Base-by-base conservation (phyloP, 53 echinoderm and acorn worm genomes). In the Astropecten irregularis region DNA sequence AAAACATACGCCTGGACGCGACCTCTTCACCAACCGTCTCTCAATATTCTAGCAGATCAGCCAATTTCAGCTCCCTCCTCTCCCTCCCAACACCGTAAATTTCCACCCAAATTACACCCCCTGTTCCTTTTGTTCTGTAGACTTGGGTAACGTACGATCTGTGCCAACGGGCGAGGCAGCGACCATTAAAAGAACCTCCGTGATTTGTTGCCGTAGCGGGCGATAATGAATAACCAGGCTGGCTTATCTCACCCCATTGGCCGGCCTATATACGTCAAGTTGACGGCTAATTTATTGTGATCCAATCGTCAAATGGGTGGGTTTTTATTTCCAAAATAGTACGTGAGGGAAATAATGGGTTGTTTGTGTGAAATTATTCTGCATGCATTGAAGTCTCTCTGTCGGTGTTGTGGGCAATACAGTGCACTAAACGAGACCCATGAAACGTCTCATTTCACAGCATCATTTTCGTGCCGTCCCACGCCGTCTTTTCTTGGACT, bases 201-300 rank as follows among this genome's bases (percentile, higher is more conserved):
- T 79, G 79, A 79, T 79, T 79, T 79, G 79, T 62, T 40, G 39
- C 60, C 2, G 16, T 20, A 44, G 68, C 42, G 62, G 40, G 16
- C 23, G 57, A 58, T 76, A 60, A 79, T 79, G 79, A 61, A 79
- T 44, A 61, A 79, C 61, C 31, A 79, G 40, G 46, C 79, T 22
- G 61, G 44, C 31, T 60, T 61, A 19, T 79, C 23, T 61, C 19
- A 56, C 48, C 79, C n/a, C 79, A 79, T 62, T 79, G 63, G 16
- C 47, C 79, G 79, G 79, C 79, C 79, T 79, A 79, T 47, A 60
- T 79, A 79, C 79, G 79, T 32, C 79, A 79, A 25, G 79, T 61
- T 61, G 35, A 59, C 61, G 10, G 48, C 47, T 79, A 61, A 79
- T 79, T 79, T 79, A 79, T 61, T 47, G 42, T 79, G 60, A 79